A percentile compares a stretch with the other conserved stretches of the same genome.
Evolutionary conservation across 2,113 vertebrate species (phyloP).

Genomic region (Cavia porcellus): DNA sequence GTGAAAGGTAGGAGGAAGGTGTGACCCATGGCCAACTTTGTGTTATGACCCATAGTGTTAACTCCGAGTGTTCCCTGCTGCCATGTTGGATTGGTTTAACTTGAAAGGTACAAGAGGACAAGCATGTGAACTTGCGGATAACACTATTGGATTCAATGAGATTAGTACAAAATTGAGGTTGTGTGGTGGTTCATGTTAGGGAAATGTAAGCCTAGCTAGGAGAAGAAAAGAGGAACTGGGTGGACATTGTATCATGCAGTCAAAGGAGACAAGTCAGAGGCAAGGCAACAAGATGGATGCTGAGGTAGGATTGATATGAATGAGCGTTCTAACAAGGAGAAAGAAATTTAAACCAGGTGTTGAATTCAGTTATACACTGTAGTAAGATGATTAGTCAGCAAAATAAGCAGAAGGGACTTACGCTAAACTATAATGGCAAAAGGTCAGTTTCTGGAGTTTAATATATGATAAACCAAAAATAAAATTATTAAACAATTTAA

Average conservation of each 20-base stretch:
- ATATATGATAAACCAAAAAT: background rate
- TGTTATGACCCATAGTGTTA: background rate
- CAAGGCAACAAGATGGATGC: fast-evolving
- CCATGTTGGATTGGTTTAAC: fast-evolving
- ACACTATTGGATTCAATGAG: background rate
- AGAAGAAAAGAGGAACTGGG: background rate
- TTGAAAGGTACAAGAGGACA: background rate
- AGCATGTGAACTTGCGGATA: background rate
- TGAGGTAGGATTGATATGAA: background rate
- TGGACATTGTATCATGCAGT: no score
- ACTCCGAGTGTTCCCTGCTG: background rate
- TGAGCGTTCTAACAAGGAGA: background rate
- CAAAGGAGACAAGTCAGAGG: background rate
- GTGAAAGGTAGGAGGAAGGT: background rate
- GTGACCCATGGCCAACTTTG: fast-evolving
- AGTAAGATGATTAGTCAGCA: background rate
- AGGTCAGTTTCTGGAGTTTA: background rate
- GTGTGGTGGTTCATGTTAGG: background rate
- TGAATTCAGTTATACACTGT: background rate
- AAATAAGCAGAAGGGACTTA: background rate
- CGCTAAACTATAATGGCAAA: background rate
- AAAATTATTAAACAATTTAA: background rate
- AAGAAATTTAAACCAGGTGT: background rate
- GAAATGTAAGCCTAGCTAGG: background rate
- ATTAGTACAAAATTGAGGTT: background rate